Percentiles rank a stretch among this genome's conserved stretches.
phyloP scores from a whole-genome alignment of 2,797 vertebrate genomes.

The Sebastes itinus region DNA sequence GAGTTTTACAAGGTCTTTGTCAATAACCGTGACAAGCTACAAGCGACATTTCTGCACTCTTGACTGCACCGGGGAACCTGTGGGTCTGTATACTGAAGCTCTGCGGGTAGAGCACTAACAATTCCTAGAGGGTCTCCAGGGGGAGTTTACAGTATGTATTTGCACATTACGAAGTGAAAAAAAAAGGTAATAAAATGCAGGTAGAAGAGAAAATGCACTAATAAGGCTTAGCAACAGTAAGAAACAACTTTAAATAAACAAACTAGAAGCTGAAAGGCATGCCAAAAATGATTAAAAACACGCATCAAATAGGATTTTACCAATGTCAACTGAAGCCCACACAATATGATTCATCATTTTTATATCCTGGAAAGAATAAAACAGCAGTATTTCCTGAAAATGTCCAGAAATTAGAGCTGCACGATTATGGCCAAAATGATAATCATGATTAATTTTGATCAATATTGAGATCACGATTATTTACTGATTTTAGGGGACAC shows the following conservation, averaged over 20 bases:
- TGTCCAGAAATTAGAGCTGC: not conserved
- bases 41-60: slow-evolving; percentile 44
- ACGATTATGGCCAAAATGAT: too few relatives aligned
- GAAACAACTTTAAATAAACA: not conserved
- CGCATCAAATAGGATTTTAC: not conserved
- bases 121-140: not conserved
- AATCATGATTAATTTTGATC: too few relatives aligned
- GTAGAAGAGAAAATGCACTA: not conserved
- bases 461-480: too few relatives aligned
- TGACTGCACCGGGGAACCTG: slow-evolving; percentile 16
- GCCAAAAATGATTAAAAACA: not conserved
- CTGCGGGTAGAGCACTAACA: slow-evolving; percentile 10
- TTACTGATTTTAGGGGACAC: too few relatives aligned
- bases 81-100: slow-evolving; percentile 9
- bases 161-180: not conserved
- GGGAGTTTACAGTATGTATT: not conserved
- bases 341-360: not conserved
- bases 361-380: not conserved
- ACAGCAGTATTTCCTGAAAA: not conserved
- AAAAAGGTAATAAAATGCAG: not conserved
- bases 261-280: not conserved
- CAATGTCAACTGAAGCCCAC: not conserved
- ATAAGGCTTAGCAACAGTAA: not conserved
- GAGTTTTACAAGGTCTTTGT: slow-evolving; percentile 68
- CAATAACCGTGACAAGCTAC: slow-evolving; percentile 65